These are phyloP conservation scores for Sturmia bella DNA, from an alignment of 2,888 invertebrate species.

Conservation along the genomic window DNA sequence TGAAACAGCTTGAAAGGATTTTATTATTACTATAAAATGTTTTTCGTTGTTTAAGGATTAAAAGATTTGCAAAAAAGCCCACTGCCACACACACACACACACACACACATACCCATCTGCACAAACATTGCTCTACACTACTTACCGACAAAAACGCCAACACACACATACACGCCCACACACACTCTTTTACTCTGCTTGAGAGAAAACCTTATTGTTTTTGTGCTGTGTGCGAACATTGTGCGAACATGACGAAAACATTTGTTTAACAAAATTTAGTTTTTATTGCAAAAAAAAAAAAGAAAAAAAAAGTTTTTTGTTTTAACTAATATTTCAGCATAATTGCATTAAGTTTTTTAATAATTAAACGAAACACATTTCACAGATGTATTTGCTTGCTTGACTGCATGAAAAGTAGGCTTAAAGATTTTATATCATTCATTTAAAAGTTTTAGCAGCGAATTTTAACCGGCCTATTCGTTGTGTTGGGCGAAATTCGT, in stretches of 20 bases:
- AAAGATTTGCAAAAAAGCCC: slow-evolving; percentile 53
- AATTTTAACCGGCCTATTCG: no score
- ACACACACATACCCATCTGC: not conserved
- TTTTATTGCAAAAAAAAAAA: slow-evolving; percentile 26
- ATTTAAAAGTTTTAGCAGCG: no score
- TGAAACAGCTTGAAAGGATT: slow-evolving; percentile 70
- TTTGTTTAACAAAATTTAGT: slow-evolving; percentile 35
- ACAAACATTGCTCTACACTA: no score
- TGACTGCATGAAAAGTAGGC: not conserved
- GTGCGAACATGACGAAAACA: slow-evolving; percentile 7
- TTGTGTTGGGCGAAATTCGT: no score
- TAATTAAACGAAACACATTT: slow-evolving; percentile 30
- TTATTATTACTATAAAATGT: slow-evolving; percentile 64
- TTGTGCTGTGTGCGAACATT: not conserved
- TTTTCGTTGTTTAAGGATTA: slow-evolving; percentile 65
- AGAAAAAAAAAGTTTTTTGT: slow-evolving; percentile 15
- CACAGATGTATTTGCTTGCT: slow-evolving; percentile 2
- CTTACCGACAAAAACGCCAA: not conserved
- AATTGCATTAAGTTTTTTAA: slow-evolving; percentile 35
- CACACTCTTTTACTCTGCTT: not conserved
- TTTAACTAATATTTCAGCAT: slow-evolving; percentile 18
- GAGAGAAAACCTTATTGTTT: slow-evolving; percentile 1
- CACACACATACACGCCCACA: not conserved
- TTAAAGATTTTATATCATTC: no score
- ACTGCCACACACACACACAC: slow-evolving; percentile 9